Conservation (phyloP, 2,797 vertebrate genomes). For the Todus mexicanus region DNA sequence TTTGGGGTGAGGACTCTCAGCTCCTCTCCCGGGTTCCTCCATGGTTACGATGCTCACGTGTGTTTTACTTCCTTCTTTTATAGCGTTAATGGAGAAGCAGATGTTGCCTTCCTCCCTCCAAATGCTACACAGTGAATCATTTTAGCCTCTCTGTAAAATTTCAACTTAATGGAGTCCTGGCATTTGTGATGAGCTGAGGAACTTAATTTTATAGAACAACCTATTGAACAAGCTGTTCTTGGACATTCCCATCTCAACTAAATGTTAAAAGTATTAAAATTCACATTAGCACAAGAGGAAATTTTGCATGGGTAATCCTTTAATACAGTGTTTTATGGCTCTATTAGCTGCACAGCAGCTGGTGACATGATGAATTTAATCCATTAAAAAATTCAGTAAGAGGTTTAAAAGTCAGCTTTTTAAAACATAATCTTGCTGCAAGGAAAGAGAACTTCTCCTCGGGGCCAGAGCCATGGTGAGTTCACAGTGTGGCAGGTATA, state of each 20-base stretch:
- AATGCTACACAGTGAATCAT: conserved; percentile 81
- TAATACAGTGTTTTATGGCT: conserved; percentile 87
- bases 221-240: conserved; percentile 87
- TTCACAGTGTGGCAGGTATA: conserved; percentile 74
- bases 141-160: conserved; percentile 81
- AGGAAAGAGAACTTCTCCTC: conserved; percentile 78
- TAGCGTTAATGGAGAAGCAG: conserved; percentile 71
- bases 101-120: conserved; percentile 69
- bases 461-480: conserved; percentile 72
- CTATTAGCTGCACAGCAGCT: conserved; percentile 86
- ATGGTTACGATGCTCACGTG: background rate
- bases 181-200: conserved; percentile 84
- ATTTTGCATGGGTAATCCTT: conserved; percentile 88
- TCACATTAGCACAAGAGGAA: conserved; percentile 84
- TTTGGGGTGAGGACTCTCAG: background rate
- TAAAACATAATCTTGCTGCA: conserved; percentile 84
- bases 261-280: conserved; percentile 90
- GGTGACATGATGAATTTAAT: conserved; percentile 88
- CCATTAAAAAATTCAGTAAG: conserved; percentile 86
- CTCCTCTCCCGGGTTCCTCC: background rate
- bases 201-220: conserved; percentile 87
- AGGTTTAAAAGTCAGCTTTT: conserved; percentile 88
- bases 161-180: conserved; percentile 84
- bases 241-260: conserved; percentile 86
- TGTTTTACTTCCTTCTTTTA: conserved; percentile 56